Conservation (phyloP, 2,113 vertebrate genomes). For the Stigmatopora argus region DNA sequence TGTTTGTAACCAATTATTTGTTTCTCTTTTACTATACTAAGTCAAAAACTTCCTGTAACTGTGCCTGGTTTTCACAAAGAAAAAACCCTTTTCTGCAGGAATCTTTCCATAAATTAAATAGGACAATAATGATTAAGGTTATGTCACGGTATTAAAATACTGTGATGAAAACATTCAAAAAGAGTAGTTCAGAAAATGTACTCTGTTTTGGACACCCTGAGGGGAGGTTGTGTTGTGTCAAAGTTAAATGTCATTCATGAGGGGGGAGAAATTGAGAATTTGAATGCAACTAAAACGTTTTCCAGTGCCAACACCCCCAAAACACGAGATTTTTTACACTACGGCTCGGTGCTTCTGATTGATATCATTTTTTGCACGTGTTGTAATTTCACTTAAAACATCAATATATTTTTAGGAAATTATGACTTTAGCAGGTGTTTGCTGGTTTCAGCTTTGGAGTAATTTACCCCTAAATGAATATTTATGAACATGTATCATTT, state of each 20-base stretch:
- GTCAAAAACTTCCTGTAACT: constrained; percentile 1
- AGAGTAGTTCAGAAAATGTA: neutral
- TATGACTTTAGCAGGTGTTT: too few relatives aligned
- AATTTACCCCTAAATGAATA: too few relatives aligned
- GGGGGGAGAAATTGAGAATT: constrained; percentile 12
- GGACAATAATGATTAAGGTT: constrained; percentile 1
- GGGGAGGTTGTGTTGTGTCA: constrained; percentile 37
- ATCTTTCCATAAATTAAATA: constrained; percentile 6
- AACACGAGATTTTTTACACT: constrained; percentile 8
- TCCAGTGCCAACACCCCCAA: neutral
- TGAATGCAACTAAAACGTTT: constrained; percentile 20
- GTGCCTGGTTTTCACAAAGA: constrained; percentile 18
- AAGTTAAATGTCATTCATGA: constrained; percentile 29
- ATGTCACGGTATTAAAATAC: constrained; percentile 3
- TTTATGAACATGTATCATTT: too few relatives aligned
- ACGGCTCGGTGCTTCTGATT: constrained; percentile 7
- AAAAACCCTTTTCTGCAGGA: constrained; percentile 17
- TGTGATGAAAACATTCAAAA: constrained; percentile 18
- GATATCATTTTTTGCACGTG: neutral
- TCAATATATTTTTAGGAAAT: too few relatives aligned
- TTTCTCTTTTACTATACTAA: neutral
- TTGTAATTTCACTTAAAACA: neutral
- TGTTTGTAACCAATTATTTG: neutral
- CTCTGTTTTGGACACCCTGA: constrained; percentile 34
- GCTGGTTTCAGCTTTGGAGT: too few relatives aligned